Evolutionary conservation across 2,888 invertebrate genomes (phyloP), one percentile per base, ranked within the genome.

Genomic region (Lycocerus yunnanus): DNA sequence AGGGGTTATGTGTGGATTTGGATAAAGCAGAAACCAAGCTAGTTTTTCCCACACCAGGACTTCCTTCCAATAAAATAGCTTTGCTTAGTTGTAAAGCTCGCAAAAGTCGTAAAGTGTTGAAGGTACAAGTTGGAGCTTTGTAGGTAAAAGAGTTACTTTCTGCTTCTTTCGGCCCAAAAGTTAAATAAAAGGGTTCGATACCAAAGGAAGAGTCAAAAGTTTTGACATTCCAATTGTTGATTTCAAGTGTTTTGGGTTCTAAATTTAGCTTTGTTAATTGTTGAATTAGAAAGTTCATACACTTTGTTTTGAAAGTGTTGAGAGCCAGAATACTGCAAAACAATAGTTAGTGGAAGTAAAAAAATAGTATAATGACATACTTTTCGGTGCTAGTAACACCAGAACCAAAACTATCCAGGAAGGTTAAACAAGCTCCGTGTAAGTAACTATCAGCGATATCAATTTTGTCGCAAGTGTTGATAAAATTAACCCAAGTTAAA

Each of bases 41-140:
- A 0, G 99, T 99, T 88, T 99, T 99, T 3, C 99, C 99, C 15
- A 99, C 98, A 2, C 99, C 99, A 3, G 99, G 99, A 81, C 97
- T 96, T 2, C 97, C 99, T 89, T 99, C 99, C 15, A 99, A 87
- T 70, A 99, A 90, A 74, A 99, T 92, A 0, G 99, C 97, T 85
- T 97, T 96, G 76, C 94, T 94, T 74, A 98, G 87, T 83, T 97
- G 96, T 82, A 99, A 88, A 0, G 95, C 98, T 73, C 99, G 91
- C 58, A 99, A 87, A 10, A 99, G 85, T 75, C 97, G 91, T 76
- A 96, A 88, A 0, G 95, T 92, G 87, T 99, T 99, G 16, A 90
- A 88, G 66, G 92, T 91, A 0, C 95, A 94, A 0, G 95, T 95
- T 0, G 93, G 93, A 0, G 95, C 93, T 69, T 92, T 90, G 82